Evolutionary conservation across 64 coral and sea anemone genomes (phyloP).

Genomic region (Cladopsammia gracilis): DNA sequence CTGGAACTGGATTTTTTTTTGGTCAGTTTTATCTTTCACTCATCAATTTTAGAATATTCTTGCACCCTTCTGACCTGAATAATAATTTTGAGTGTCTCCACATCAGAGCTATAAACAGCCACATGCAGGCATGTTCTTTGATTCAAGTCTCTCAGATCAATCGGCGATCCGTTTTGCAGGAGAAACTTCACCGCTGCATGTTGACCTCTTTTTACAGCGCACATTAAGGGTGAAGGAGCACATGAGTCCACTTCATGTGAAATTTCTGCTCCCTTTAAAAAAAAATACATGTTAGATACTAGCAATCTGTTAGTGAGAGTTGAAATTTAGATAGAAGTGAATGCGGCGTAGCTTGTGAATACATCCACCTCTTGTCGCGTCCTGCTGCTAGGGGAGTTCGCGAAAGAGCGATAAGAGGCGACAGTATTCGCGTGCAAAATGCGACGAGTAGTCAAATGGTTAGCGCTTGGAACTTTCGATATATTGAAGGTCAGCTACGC

Average conservation of each 20-base stretch:
- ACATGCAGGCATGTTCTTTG: constrained; percentile 74
- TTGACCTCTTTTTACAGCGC: constrained; percentile 82
- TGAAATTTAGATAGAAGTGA: too few species aligned
- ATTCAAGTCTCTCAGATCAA: constrained; percentile 59
- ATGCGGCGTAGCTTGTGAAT: too few species aligned
- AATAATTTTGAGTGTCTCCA: constrained; percentile 69
- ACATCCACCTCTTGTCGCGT: too few species aligned
- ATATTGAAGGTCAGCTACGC: too few species aligned
- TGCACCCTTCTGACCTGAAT: constrained; percentile 52
- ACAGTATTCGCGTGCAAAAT: too few species aligned
- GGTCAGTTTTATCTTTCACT: too few species aligned
- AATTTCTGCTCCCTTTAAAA: constrained; percentile 70
- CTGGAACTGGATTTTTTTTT: too few species aligned
- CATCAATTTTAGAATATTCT: neutral
- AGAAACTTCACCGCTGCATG: constrained; percentile 66
- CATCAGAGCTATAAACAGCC: constrained; percentile 83
- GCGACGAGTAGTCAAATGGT: too few species aligned
- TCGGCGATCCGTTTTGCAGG: constrained; percentile 61
- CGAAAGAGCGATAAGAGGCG: too few species aligned
- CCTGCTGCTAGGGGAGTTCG: too few species aligned
- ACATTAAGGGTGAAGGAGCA: constrained; percentile 62
- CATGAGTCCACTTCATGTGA: constrained; percentile 36
- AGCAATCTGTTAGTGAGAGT: too few species aligned
- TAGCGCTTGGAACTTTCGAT: too few species aligned
- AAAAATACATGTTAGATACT: neutral